Conservation (phyloP, 2,888 invertebrate genomes). For the Pachycephus smyrnensis region DNA sequence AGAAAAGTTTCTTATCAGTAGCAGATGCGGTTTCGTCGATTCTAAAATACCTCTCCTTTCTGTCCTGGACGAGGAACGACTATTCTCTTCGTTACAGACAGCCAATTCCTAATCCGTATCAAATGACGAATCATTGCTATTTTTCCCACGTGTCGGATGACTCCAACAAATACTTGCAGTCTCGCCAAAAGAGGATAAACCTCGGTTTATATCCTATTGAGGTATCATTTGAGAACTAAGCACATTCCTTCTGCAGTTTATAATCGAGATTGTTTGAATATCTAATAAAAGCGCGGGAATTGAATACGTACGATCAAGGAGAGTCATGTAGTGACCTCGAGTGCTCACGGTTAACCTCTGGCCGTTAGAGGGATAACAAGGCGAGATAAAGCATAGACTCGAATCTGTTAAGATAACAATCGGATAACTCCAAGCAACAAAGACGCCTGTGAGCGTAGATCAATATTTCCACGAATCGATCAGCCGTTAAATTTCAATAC, state of each 20-base stretch:
- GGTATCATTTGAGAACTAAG: neutral
- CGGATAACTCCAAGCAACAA: neutral
- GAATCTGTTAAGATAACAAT: neutral
- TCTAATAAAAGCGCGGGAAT: neutral
- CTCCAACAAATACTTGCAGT: neutral
- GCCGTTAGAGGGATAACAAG: neutral
- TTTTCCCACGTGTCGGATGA: neutral
- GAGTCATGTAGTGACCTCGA: neutral
- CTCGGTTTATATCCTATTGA: neutral
- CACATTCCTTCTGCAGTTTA: neutral
- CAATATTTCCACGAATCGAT: neutral
- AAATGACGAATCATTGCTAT: neutral
- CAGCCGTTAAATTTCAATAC: neutral
- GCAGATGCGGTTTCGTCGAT: neutral
- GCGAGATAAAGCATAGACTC: neutral
- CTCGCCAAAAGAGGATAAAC: neutral
- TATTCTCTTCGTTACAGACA: neutral
- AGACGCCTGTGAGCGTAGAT: neutral
- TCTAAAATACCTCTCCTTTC: neutral
- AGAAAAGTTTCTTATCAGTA: constrained; percentile 15
- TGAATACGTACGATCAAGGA: neutral
- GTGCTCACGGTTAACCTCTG: neutral
- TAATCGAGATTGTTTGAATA: neutral
- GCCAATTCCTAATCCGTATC: neutral
- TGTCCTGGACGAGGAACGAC: neutral